Base-by-base conservation (phyloP, 2,113 vertebrate species). In the Chunga burmeisteri region DNA sequence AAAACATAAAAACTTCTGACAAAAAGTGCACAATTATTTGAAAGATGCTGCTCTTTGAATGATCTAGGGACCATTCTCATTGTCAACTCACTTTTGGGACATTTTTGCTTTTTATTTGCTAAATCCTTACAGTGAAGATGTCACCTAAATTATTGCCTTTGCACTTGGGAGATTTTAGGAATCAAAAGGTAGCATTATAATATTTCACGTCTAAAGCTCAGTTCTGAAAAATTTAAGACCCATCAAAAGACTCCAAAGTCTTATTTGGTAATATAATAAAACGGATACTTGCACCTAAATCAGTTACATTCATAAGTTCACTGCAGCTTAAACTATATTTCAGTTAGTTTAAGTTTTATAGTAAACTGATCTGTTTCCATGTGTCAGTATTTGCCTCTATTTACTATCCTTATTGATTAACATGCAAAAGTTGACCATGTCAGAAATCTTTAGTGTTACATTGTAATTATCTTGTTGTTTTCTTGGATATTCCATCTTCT, bases 21-120 rank as follows among this genome's bases (percentile, higher is more conserved):
- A 89, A 78, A 56, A 92, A 83, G n/a, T 1, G 5, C 22, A 81
- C 26, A 29, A 65, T 26, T 52, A 67, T 20, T 52, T 68, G 40
- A 96, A 84, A 93, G 66, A 49, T 9, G 56, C 27, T 81, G 49
- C 29, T 46, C 15, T 72, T 32, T 12, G 21, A 71, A 81, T 10
- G 23, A 75, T 44, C 77, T 65, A 84, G 61, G n/a, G 63, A 59
- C 16, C 2, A 1, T 61, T 75, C 61, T 89, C 36, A 46, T 38
- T 50, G 23, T n/a, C 4, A 0, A 62, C 50, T 36, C 38, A 30
- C 34, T 92, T 83, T 22, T 16, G 65, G n/a, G 47, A 47, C 72
- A 58, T 59, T 92, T 95, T 75, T 89, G 40, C 40, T 77, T 78
- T 77, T 95, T 86, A 49, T 56, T 96, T 94, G 53, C 44, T 73